Evolutionary conservation across 2,797 vertebrate genomes (phyloP).

Genomic region (Miichthys miiuy): DNA sequence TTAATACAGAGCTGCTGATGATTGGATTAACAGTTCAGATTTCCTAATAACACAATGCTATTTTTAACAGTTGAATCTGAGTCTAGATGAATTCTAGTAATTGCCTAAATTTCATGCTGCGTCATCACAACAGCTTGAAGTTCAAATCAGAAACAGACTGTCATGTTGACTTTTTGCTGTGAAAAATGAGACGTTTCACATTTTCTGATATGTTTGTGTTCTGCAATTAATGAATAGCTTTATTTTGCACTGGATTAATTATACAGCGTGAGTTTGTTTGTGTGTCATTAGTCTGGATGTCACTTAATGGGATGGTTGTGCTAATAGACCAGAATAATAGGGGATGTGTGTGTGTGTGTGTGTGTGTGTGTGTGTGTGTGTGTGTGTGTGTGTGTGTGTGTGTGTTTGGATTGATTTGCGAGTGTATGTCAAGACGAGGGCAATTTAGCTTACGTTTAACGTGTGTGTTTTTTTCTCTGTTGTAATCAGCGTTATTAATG

Average conservation of each 20-base stretch:
- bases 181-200: not conserved
- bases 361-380: constrained; percentile 21
- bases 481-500: constrained; percentile 54
- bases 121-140: not conserved
- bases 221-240: constrained; percentile 36
- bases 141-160: not conserved
- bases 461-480: constrained; percentile 1
- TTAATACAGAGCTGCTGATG: not conserved
- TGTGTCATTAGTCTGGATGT: constrained; percentile 56
- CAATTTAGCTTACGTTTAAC: constrained; percentile 40
- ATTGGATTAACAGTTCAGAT: constrained; percentile 4
- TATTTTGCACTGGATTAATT: constrained; percentile 42
- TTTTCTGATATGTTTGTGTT: constrained; percentile 9
- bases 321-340: constrained; percentile 49
- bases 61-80: not conserved
- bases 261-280: constrained; percentile 51
- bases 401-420: constrained; percentile 42
- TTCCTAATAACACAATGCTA: not conserved
- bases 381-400: constrained; percentile 20
- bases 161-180: not conserved
- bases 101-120: not conserved
- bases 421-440: constrained; percentile 42
- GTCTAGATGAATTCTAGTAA: not conserved
- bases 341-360: constrained; percentile 13
- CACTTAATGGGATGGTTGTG: constrained; percentile 47